A percentile compares a stretch with the other conserved stretches of the same genome.
Conservation (phyloP, 2,888 invertebrate species). For the Amblyjoppa fuscipennis region DNA sequence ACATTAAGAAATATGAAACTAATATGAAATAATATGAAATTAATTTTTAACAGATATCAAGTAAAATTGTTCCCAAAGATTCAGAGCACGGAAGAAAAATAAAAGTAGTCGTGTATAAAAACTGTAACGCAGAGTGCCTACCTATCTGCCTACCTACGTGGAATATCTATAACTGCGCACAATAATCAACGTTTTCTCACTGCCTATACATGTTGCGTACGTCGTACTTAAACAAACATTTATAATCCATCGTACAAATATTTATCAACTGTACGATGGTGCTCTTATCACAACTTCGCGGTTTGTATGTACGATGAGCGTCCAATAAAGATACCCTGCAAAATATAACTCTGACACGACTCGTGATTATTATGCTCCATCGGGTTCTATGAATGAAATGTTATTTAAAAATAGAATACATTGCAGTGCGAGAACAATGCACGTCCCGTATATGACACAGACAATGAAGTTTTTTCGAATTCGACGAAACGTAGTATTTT, state of each 20-base stretch:
- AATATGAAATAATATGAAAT: neutral
- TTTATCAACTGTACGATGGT: neutral
- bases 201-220: neutral
- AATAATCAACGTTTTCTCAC: too few species aligned
- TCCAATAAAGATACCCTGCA: too few species aligned
- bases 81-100: too few species aligned
- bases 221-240: neutral
- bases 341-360: neutral
- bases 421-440: neutral
- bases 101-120: too few species aligned
- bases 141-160: too few species aligned
- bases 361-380: neutral
- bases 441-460: neutral
- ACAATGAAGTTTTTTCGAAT: neutral
- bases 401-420: neutral
- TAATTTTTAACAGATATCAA: neutral
- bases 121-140: too few species aligned
- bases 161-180: too few species aligned
- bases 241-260: neutral
- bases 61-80: neutral
- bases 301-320: conserved; percentile 34
- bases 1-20: neutral
- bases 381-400: neutral
- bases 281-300: conserved; percentile 76
- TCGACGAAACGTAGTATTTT: neutral